phyloP scores from a whole-genome alignment of 2,888 invertebrate genomes.

The Synergus japonicus region DNA sequence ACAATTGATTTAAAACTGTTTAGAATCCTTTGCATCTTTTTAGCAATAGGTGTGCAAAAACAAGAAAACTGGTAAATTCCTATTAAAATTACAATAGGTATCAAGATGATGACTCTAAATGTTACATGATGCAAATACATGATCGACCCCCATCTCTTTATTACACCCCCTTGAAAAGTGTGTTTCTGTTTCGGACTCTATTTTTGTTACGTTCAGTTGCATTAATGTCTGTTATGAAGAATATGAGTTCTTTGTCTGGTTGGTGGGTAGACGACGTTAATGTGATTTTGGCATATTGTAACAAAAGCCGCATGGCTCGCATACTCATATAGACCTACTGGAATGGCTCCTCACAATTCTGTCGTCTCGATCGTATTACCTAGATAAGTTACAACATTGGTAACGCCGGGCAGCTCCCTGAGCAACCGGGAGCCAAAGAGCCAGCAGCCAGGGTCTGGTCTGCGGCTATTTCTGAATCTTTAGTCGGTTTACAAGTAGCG shows the following conservation, averaged over 20 bases:
- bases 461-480: conserved; percentile 74
- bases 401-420: conserved; percentile 53
- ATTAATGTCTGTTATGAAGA: not conserved
- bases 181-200: not conserved
- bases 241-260: not conserved
- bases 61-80: no score
- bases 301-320: not conserved
- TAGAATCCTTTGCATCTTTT: no score
- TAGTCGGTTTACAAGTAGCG: conserved; percentile 76
- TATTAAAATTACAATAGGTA: no score
- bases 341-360: conserved; percentile 49
- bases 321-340: not conserved
- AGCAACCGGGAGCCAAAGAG: conserved; percentile 44
- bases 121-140: no score
- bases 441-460: conserved; percentile 50
- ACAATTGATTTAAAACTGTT: no score
- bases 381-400: conserved; percentile 62
- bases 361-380: conserved; percentile 62
- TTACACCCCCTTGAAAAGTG: no score
- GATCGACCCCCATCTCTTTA: no score
- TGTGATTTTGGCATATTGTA: not conserved
- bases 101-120: no score
- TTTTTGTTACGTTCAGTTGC: not conserved
- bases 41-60: no score
- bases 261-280: conserved; percentile 1